phyloP scores from a whole-genome alignment of 2,113 vertebrate genomes.

The Odobenus rosmarus region DNA sequence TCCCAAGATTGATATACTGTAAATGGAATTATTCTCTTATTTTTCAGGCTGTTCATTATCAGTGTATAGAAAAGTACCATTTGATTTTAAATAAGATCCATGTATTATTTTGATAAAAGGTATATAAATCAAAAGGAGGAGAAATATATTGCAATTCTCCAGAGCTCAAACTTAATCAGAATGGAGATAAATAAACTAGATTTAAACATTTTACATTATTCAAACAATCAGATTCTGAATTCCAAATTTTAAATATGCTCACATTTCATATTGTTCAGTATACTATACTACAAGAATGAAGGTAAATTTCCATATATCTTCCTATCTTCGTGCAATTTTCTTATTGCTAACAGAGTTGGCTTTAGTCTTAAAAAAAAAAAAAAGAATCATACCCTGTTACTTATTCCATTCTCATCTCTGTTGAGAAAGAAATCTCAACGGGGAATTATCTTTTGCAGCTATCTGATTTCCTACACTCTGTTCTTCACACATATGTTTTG shows the following conservation, averaged over 20 bases:
- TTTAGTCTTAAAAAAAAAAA: not conserved
- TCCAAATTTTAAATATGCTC: constrained; percentile 9
- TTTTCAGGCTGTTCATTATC: not conserved
- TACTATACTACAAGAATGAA: not conserved
- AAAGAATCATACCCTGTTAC: not conserved
- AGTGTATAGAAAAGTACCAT: not conserved
- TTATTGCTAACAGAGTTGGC: constrained; percentile 18
- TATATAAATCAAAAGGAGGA: constrained; percentile 11
- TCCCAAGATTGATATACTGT: not conserved
- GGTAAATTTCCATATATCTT: not conserved
- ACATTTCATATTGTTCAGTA: not conserved
- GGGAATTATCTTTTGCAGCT: not conserved
- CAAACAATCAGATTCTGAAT: not conserved
- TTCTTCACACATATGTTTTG: not conserved
- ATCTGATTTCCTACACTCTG: not conserved
- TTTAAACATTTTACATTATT: constrained; percentile 33
- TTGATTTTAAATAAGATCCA: constrained; percentile 42
- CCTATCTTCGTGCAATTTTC: not conserved
- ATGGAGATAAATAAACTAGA: constrained; percentile 12
- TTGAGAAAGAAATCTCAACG: not conserved
- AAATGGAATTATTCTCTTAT: not conserved
- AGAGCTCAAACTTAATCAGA: constrained; percentile 4
- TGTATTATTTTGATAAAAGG: not conserved
- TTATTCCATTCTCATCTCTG: not conserved
- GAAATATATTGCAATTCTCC: not conserved